A percentile compares a stretch with the other conserved stretches of the same genome.
phyloP scores from a whole-genome alignment of 2,888 invertebrate species.

The Microplitis manilae region DNA sequence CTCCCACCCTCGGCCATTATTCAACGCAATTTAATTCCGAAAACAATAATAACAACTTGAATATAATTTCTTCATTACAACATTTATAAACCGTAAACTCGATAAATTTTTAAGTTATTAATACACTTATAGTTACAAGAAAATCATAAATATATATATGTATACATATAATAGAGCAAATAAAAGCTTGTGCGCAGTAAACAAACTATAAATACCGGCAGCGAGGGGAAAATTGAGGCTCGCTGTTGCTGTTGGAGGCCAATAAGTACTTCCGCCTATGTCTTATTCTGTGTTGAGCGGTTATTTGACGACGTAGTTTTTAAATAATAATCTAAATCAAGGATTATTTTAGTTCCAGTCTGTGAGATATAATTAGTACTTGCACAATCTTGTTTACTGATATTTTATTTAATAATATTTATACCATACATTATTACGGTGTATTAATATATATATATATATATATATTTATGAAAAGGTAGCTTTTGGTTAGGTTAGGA shows the following conservation, averaged over 20 bases:
- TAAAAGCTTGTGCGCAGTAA: constrained; percentile 32
- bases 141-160: too few relatives aligned
- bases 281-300: neutral
- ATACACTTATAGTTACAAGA: too few relatives aligned
- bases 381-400: neutral
- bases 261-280: neutral
- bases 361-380: neutral
- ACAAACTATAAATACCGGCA: constrained; percentile 30
- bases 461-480: neutral
- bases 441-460: neutral
- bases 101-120: too few relatives aligned
- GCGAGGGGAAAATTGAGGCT: neutral
- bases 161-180: neutral
- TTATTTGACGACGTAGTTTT: constrained; percentile 16
- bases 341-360: constrained; percentile 16
- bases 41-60: neutral
- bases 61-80: too few relatives aligned
- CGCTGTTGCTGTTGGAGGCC: neutral
- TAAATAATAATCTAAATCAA: constrained; percentile 17
- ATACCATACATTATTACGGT: too few relatives aligned
- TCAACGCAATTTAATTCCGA: neutral
- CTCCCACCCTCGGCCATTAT: neutral
- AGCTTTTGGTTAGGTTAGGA: neutral
- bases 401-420: neutral
- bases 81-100: too few relatives aligned